Evolutionary conservation across 2,888 invertebrate genomes (phyloP), one percentile per base, ranked within the genome.

Genomic region (Lithophane socia): DNA sequence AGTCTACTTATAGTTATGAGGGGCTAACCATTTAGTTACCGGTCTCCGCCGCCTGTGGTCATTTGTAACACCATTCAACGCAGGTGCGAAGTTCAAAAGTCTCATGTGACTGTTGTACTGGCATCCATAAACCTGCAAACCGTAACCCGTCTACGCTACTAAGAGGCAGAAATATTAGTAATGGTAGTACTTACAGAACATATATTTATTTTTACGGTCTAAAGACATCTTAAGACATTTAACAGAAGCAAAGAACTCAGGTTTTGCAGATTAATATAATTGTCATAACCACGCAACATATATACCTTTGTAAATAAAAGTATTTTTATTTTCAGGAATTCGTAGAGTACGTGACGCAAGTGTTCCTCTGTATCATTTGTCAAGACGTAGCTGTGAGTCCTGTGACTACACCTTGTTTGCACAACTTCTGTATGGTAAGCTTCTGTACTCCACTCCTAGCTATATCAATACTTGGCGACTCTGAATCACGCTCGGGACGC

Each of bases 281-380:
- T 67, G 29, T 16, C 3, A 54, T 29, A 13, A 4, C 2, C 2
- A 67, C 21, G 54, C 56, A 12, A 66, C 4, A 0, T 44, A 18
- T 37, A 5, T 37, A 16, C 7, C 4, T 29, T 29, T 29, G 9
- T 1, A 37, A 60, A n/a, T 60, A 67, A n/a, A 37, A 16, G 16
- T 42, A 10, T n/a, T n/a, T 70, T 44, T 69, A 18, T n/a, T 86
- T 87, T 0, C 91, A 97, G 97, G 96, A 96, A 79, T 98, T 98
- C 89, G 93, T 98, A 21, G 97, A 97, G 29, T 97, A 97, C 83
- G 97, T 98, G 3, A 97, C 97, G 78, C 97, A 98, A 88, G 89
- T 97, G 73, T 98, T 98, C 91, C 96, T 97, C n/a, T 99, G 99
- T 90, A 97, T 98, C 69, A 98, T 98, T 88, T 99, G 98, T 90